phyloP scores from a whole-genome alignment of 2,797 vertebrate species.

The Hypotaenidia okinawae region DNA sequence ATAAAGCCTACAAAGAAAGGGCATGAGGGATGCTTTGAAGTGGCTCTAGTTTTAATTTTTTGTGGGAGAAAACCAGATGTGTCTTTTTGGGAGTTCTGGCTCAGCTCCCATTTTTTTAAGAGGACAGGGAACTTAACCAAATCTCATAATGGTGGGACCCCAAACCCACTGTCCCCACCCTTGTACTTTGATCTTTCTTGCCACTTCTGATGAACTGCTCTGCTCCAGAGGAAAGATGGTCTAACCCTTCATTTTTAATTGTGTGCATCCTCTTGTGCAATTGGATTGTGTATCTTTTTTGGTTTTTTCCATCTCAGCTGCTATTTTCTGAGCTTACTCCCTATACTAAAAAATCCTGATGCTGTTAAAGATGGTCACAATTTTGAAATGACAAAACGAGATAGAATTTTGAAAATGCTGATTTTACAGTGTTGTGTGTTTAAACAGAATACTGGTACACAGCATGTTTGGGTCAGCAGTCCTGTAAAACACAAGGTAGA shows the following conservation, averaged over 20 bases:
- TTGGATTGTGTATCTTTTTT: background rate
- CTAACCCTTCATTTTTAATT: background rate
- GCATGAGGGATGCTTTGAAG: conserved; percentile 46
- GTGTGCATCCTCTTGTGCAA: background rate
- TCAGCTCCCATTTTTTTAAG: background rate
- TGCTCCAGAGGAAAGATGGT: background rate
- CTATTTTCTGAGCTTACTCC: background rate
- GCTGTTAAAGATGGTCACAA: background rate
- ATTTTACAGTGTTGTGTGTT: fast-evolving
- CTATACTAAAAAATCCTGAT: background rate
- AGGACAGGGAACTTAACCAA: background rate
- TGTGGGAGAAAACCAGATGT: conserved; percentile 48
- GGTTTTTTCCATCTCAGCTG: background rate
- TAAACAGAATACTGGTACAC: background rate
- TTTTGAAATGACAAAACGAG: background rate
- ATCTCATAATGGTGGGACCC: background rate
- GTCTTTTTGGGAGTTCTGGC: background rate
- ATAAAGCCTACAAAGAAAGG: conserved; percentile 22
- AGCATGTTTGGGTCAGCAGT: background rate
- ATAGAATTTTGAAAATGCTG: background rate
- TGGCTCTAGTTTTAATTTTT: conserved; percentile 45
- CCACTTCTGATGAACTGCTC: background rate
- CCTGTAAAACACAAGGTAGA: background rate
- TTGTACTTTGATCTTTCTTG: background rate
- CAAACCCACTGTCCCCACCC: background rate